Evolutionary conservation across 2,113 vertebrate genomes (phyloP).

Genomic region (Pangasianodon gigas): DNA sequence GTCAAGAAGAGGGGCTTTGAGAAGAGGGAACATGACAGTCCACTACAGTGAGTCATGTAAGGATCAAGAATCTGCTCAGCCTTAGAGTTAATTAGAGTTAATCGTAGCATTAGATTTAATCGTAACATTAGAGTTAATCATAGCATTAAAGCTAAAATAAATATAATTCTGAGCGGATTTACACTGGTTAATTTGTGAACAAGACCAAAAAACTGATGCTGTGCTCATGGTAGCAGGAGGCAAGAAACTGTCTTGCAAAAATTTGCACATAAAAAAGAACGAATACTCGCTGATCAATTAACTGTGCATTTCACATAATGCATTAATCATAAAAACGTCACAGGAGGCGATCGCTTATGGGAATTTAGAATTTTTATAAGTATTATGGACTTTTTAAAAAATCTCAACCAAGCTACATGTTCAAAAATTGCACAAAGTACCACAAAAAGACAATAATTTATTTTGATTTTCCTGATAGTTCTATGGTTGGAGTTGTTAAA

Average conservation of each 20-base stretch:
- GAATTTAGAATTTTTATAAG: background rate
- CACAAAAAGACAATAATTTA: too few relatives aligned
- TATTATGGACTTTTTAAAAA: background rate
- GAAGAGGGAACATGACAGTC: background rate
- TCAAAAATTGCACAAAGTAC: background rate
- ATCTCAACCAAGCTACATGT: background rate
- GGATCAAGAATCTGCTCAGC: background rate
- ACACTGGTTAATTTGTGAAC: background rate
- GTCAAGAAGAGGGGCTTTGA: background rate
- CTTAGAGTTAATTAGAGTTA: background rate
- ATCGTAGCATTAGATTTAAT: background rate
- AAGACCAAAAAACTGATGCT: background rate
- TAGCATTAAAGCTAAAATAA: background rate
- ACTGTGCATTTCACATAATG: background rate
- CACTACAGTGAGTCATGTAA: background rate
- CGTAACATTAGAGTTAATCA: too few relatives aligned
- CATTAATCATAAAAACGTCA: background rate
- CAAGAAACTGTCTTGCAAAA: background rate
- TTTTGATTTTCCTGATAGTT: background rate
- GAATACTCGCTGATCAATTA: background rate
- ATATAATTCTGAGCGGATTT: background rate
- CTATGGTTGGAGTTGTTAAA: background rate
- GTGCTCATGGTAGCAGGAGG: background rate
- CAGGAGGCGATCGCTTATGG: background rate
- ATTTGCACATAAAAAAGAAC: background rate